A percentile compares a stretch with the other conserved stretches of the same genome.
Conservation (phyloP, 2,797 vertebrate genomes). For the Pseudopleuronectes americanus region DNA sequence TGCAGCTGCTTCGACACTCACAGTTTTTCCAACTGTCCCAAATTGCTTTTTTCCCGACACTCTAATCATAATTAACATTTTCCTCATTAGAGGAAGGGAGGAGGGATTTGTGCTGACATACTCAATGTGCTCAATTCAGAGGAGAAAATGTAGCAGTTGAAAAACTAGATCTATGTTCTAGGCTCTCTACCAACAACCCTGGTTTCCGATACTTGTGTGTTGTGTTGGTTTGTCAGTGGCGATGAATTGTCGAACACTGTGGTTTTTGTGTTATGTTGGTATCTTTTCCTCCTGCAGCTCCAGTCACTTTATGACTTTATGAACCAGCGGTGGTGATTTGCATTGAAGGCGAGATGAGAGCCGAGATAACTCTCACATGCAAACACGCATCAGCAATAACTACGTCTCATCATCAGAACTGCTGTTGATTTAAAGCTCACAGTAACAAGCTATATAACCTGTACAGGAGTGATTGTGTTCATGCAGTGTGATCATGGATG, state of each 20-base stretch:
- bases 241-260: not conserved
- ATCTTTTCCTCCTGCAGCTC: conserved; percentile 3
- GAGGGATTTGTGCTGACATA: conserved; percentile 25
- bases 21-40: conserved; percentile 6
- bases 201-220: not conserved
- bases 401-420: not conserved
- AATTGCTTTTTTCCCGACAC: conserved; percentile 17
- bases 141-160: too few relatives aligned
- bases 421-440: not conserved
- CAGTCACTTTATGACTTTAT: not conserved
- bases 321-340: conserved; percentile 37
- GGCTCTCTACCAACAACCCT: too few relatives aligned
- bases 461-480: not conserved
- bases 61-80: conserved; percentile 47
- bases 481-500: not conserved
- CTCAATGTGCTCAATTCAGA: too few relatives aligned
- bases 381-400: conserved; percentile 9
- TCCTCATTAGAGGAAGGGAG: conserved; percentile 28
- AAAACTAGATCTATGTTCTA: too few relatives aligned
- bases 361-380: conserved; percentile 2
- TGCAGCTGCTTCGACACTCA: conserved; percentile 1
- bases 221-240: not conserved
- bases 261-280: conserved; percentile 9
- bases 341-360: conserved; percentile 9
- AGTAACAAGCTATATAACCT: not conserved